Percentiles rank a stretch among this genome's conserved stretches.
Evolutionary conservation across 2,797 vertebrate species (phyloP).

Genomic region (Amazonetta brasiliensis): DNA sequence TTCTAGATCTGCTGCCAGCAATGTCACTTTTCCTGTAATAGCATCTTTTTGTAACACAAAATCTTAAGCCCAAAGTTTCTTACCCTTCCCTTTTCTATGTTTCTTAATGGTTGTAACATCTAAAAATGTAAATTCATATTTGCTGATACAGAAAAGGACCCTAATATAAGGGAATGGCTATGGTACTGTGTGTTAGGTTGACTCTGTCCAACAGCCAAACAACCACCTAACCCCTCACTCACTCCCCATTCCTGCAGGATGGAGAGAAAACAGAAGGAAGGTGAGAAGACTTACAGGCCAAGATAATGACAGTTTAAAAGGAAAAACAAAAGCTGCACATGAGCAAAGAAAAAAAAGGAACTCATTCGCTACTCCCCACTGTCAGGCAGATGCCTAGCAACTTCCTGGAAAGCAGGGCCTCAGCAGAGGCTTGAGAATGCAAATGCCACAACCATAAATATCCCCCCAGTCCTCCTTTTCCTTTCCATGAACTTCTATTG

Average conservation of each 20-base stretch:
- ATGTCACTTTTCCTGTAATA: neutral
- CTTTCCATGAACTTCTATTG: neutral
- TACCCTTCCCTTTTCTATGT: neutral
- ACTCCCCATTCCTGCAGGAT: neutral
- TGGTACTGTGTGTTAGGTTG: neutral
- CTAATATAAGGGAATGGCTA: neutral
- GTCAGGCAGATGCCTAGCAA: neutral
- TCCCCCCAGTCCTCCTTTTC: neutral
- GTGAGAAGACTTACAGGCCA: accelerated
- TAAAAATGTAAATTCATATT: neutral
- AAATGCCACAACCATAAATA: neutral
- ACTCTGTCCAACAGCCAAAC: neutral
- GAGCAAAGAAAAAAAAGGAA: neutral
- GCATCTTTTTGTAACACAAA: neutral
- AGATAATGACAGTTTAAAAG: neutral
- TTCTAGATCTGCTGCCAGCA: neutral
- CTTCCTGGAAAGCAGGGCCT: neutral
- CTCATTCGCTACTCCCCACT: too few relatives aligned
- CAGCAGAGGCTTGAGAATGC: neutral
- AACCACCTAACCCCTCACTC: neutral
- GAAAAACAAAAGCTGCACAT: neutral
- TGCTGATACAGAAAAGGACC: neutral
- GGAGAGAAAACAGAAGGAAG: neutral
- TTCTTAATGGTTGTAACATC: neutral
- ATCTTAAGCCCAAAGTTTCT: neutral